Base-by-base conservation (phyloP, 2,888 invertebrate genomes). In the Scrobipalpa costella region DNA sequence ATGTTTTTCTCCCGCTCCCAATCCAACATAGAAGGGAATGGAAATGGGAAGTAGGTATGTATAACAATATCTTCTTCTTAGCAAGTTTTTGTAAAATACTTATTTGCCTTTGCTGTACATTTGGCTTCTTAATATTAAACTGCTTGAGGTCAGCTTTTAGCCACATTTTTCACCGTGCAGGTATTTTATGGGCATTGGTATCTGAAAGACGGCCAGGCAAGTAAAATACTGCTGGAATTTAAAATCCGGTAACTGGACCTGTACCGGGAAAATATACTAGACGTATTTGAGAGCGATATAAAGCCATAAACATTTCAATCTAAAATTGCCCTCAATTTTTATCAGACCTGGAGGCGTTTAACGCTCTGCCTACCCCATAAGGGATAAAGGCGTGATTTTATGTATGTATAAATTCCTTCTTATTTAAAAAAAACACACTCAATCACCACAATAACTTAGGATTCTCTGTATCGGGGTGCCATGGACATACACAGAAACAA, bases 151-250 rank as follows among this genome's bases (percentile, higher is more conserved):
- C 44, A 44, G 44, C 44, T 44, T 15, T 44, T n/a, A n/a, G n/a
- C 44, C 44, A 44, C n/a, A 44, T 44, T 44, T 44, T n/a, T 44
- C 44, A n/a, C n/a, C 44, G 44, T 15, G 44, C 44, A 44, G 44
- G 44, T 44, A 44, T 44, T 44, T 44, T 44, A 44, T 44, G 44
- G 44, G n/a, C 15, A 44, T 44, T 44, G 44, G 15, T 44, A 15
- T 44, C 44, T 44, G 44, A 44, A 15, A 44, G 44, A 44, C 44
- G 44, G 1, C 44, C 44, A 44, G 44, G 44, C 44, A 44, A n/a
- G n/a, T 15, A 44, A 44, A 44, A 44, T 44, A n/a, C 44, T 44
- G 44, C 44, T 44, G 6, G 44, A 44, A 44, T 44, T 44, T 15
- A 15, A 44, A 44, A 44, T 9, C 44, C n/a, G n/a, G n/a, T 6